phyloP scores from a whole-genome alignment of 2,888 invertebrate genomes.

The Furcula furcula region DNA sequence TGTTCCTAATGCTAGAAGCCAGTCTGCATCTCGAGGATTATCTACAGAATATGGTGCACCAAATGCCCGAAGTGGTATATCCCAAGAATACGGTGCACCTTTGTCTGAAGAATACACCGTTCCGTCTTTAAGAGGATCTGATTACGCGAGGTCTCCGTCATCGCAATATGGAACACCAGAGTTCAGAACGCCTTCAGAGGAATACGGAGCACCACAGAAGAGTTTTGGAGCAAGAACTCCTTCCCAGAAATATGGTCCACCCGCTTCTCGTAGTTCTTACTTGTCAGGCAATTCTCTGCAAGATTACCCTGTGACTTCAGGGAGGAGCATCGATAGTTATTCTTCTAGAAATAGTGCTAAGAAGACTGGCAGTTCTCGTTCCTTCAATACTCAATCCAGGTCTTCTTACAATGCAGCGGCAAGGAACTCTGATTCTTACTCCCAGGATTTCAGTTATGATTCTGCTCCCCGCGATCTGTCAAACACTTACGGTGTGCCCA shows the following conservation, averaged over 20 bases:
- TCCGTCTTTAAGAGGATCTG: constrained; percentile 15
- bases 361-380: constrained; percentile 15
- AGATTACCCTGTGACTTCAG: constrained; percentile 47
- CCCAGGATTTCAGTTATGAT: constrained; percentile 21
- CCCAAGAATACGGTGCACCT: constrained; percentile 6
- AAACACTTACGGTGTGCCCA: constrained; percentile 64
- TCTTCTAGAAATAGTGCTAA: too few species aligned
- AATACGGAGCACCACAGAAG: constrained; percentile 44
- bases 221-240: constrained; percentile 31
- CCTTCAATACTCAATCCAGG: constrained; percentile 11
- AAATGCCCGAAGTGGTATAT: not conserved
- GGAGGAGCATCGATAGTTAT: constrained; percentile 24
- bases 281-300: constrained; percentile 27
- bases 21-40: constrained; percentile 29
- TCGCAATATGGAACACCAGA: constrained; percentile 41
- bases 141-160: constrained; percentile 36
- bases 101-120: constrained; percentile 17
- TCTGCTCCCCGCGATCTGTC: constrained; percentile 42
- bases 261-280: constrained; percentile 31
- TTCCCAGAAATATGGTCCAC: constrained; percentile 43
- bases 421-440: constrained; percentile 20
- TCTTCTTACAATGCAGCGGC: constrained; percentile 9
- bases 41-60: constrained; percentile 20
- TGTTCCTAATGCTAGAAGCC: constrained; percentile 3
- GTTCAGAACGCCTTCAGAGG: constrained; percentile 42